Conservation (phyloP, 1,140 invertebrate species). For the Solenopsis invicta region DNA sequence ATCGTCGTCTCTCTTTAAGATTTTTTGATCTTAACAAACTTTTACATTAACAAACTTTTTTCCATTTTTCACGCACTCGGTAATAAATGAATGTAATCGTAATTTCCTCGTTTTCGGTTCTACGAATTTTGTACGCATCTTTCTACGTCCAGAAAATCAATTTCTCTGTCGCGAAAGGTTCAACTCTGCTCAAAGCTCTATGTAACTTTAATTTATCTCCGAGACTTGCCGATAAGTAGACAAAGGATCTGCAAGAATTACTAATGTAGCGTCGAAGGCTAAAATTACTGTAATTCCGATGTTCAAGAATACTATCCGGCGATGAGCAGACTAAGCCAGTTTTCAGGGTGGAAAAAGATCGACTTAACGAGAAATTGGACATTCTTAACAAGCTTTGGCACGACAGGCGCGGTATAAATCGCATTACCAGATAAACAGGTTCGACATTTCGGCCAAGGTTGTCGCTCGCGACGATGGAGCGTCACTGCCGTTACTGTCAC, state of each 20-base stretch:
- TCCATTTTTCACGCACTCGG: too few species aligned
- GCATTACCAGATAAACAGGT: constrained; percentile 57
- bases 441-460: constrained; percentile 60
- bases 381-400: background rate
- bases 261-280: background rate
- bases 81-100: background rate
- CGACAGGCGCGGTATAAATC: constrained; percentile 41
- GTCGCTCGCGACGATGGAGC: constrained; percentile 7
- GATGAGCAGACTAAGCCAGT: background rate
- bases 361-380: constrained; percentile 26
- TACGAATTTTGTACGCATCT: background rate
- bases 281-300: background rate
- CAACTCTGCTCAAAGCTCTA: background rate
- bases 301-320: background rate
- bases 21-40: background rate
- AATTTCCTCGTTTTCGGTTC: background rate
- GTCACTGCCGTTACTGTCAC: constrained; percentile 42
- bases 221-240: background rate
- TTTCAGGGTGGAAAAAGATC: background rate
- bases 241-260: background rate
- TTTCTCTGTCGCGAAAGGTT: background rate
- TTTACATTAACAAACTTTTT: background rate
- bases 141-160: background rate
- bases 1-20: background rate
- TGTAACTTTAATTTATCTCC: background rate